Evolutionary conservation across 2,797 vertebrate genomes (phyloP), one percentile per base, ranked within the genome.

Genomic region (Botia almorhae): DNA sequence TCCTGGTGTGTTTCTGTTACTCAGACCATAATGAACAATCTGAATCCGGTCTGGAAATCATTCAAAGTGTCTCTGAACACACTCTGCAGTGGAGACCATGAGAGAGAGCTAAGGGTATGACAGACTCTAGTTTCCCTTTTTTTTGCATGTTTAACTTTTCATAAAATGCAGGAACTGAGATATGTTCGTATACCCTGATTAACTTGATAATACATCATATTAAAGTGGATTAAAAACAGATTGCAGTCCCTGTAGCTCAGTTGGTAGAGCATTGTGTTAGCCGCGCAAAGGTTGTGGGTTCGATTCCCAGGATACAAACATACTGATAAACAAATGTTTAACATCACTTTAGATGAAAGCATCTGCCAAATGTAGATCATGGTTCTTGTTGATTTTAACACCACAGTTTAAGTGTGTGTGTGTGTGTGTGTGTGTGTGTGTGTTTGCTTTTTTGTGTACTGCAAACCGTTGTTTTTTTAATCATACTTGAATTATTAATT

Each of bases 41-140:
- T 99, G 88, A 99, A 95, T 85, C 98, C 98, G 26, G 94, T 96
- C n/a, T 99, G 98, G 98, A 99, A 98, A 90, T 95, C 96, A 29
- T 99, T 99, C 89, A 99, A 99, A 93, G 98, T 99, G 82, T 99
- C 98, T 0, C 91, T 98, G 75, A 99, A 99, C 91, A 98, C 98
- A 43, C 93, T 99, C 73, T 99, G 98, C 94, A 99, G 98, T 10
- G 96, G 98, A 64, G 96, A 99, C 88, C 96, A 96, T 6, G 98
- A 99, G 69, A 93, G 98, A 36, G 95, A 95, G 78, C 93, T 99
- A 73, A 99, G 98, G 97, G 98, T 98, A 88, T 2, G 78, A n/a
- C 63, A 33, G 53, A 1, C 3, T 16, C 36, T 72, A 6, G 8
- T 10, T 3, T 78, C 10, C 19, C 46, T 14, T 48, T 33, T 33